phyloP scores from a whole-genome alignment of 2,888 invertebrate species.

The Hetaerina titia region DNA sequence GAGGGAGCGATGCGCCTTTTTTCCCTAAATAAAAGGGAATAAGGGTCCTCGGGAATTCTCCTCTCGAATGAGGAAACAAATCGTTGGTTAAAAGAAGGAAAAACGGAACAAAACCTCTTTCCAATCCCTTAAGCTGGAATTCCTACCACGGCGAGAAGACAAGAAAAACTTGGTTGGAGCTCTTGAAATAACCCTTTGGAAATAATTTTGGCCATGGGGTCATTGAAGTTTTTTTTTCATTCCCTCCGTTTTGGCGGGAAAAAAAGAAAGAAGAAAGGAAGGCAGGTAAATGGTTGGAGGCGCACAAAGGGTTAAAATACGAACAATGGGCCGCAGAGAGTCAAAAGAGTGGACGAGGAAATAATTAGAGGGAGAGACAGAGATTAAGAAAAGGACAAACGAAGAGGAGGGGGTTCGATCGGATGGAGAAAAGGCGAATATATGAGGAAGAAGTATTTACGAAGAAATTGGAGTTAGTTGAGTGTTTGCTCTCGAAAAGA shows the following conservation, averaged over 20 bases:
- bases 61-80: constrained; percentile 25
- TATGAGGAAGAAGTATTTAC: not conserved
- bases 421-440: not conserved
- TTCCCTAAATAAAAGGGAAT: not conserved
- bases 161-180: constrained; percentile 13
- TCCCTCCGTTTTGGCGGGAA: not conserved
- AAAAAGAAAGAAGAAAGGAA: not conserved
- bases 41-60: constrained; percentile 8
- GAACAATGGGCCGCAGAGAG: constrained; percentile 8
- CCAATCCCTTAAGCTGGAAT: constrained; percentile 21
- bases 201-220: constrained; percentile 1
- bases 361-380: constrained; percentile 42
- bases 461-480: not conserved
- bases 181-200: not conserved
- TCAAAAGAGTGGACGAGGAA: constrained; percentile 14
- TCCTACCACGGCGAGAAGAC: constrained; percentile 11
- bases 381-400: constrained; percentile 13
- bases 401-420: not conserved
- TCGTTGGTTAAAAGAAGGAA: constrained; percentile 20
- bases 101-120: not conserved
- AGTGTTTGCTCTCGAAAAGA: constrained; percentile 25
- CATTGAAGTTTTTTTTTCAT: not conserved
- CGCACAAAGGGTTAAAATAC: constrained; percentile 29
- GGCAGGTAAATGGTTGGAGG: not conserved
- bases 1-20: not conserved